Percentiles rank a stretch among this genome's conserved stretches.
phyloP scores from a whole-genome alignment of 2,113 vertebrate genomes.

The Cyrtonyx montezumae region DNA sequence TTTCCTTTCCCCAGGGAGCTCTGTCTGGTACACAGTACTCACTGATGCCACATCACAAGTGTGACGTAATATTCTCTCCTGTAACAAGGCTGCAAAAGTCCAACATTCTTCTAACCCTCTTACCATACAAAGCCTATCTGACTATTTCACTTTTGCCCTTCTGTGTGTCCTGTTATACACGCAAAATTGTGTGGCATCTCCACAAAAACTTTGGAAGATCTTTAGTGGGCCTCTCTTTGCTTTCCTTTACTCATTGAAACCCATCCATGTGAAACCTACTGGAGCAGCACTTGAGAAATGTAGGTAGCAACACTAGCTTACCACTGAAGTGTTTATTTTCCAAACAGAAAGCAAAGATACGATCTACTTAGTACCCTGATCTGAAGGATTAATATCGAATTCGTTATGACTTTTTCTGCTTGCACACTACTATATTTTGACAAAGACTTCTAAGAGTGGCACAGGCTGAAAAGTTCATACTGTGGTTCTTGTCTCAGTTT shows the following conservation, averaged over 20 bases:
- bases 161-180: background rate
- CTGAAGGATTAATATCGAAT: background rate
- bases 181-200: background rate
- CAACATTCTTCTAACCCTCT: accelerated
- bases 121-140: background rate
- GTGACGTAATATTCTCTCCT: background rate
- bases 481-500: background rate
- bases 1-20: background rate
- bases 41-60: background rate
- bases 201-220: background rate
- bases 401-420: background rate
- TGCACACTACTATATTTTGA: background rate
- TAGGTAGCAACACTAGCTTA: background rate
- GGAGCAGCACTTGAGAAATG: background rate
- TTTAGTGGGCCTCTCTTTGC: background rate
- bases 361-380: background rate
- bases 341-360: background rate
- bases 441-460: background rate
- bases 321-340: background rate
- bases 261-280: background rate
- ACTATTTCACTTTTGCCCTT: background rate
- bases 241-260: background rate
- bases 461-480: background rate
- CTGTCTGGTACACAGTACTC: accelerated
- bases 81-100: background rate